Conservation (phyloP, 2,797 vertebrate genomes). For the Ficedula albicollis region DNA sequence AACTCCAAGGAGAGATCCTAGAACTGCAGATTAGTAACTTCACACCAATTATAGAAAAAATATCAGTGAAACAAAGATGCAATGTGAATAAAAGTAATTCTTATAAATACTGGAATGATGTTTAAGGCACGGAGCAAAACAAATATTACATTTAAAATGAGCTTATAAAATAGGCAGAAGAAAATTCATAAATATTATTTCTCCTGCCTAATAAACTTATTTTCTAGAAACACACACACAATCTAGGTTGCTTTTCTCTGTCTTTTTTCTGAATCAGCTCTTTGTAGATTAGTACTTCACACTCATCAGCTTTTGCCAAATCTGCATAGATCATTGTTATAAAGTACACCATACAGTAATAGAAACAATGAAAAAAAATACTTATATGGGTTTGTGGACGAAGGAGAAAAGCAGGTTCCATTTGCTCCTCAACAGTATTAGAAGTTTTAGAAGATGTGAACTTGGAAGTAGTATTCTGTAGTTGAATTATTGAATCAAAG, state of each 20-base stretch:
- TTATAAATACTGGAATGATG: background rate
- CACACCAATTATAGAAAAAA: background rate
- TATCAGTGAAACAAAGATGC: background rate
- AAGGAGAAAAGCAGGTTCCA: background rate
- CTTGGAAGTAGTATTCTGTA: background rate
- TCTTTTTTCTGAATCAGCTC: accelerated
- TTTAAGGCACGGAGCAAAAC: background rate
- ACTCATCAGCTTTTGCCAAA: background rate
- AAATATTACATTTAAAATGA: background rate
- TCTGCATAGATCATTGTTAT: background rate
- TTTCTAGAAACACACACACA: background rate
- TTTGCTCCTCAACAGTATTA: background rate
- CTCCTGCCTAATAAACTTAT: background rate
- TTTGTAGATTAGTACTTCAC: background rate
- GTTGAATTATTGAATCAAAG: background rate
- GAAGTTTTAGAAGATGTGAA: background rate
- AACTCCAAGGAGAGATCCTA: background rate
- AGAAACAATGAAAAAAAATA: background rate
- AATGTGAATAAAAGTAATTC: background rate
- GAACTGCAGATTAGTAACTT: background rate
- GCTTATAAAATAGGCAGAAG: background rate
- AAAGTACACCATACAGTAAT: background rate
- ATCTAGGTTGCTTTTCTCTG: background rate
- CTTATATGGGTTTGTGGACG: background rate
- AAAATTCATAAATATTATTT: background rate